phyloP scores from a whole-genome alignment of 1,140 invertebrate species.

The Trissolcus basalis region DNA sequence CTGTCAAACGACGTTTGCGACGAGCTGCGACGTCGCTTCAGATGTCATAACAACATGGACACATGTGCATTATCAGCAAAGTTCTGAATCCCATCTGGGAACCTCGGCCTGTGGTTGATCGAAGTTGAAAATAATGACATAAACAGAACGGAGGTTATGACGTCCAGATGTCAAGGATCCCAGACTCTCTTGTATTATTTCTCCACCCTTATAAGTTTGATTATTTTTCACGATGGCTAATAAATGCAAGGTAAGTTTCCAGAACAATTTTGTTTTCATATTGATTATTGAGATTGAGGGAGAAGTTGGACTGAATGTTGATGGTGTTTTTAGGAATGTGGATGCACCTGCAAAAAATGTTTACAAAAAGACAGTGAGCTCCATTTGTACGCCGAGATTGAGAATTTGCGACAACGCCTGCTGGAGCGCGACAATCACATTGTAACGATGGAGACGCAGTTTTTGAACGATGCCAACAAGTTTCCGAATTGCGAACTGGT shows the following conservation, averaged over 20 bases:
- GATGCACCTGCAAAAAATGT: constrained; percentile 77
- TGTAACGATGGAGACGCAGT: constrained; percentile 89
- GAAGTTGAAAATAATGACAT: constrained; percentile 41
- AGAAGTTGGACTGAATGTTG: too few species aligned
- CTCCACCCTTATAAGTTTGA: constrained; percentile 31
- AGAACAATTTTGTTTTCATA: too few species aligned
- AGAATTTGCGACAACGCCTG: constrained; percentile 87
- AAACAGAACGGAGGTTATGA: constrained; percentile 53
- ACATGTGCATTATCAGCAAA: neutral
- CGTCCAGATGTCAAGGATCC: constrained; percentile 47
- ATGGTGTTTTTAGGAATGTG: constrained; percentile 77
- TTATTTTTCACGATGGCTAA: constrained; percentile 49
- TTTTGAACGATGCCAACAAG: constrained; percentile 87
- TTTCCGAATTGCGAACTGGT: constrained; percentile 83
- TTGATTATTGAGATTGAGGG: too few species aligned
- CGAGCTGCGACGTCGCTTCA: neutral
- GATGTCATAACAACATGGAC: constrained; percentile 22
- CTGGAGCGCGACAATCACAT: constrained; percentile 89
- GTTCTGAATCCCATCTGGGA: constrained; percentile 2
- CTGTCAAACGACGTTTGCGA: too few species aligned
- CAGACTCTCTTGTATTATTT: constrained; percentile 43
- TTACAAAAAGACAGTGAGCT: constrained; percentile 77
- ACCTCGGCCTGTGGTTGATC: constrained; percentile 1
- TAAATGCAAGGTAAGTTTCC: constrained; percentile 48
- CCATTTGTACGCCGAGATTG: constrained; percentile 90